Base-by-base conservation (phyloP, 2,797 vertebrate species). In the Meriones psammophilus region DNA sequence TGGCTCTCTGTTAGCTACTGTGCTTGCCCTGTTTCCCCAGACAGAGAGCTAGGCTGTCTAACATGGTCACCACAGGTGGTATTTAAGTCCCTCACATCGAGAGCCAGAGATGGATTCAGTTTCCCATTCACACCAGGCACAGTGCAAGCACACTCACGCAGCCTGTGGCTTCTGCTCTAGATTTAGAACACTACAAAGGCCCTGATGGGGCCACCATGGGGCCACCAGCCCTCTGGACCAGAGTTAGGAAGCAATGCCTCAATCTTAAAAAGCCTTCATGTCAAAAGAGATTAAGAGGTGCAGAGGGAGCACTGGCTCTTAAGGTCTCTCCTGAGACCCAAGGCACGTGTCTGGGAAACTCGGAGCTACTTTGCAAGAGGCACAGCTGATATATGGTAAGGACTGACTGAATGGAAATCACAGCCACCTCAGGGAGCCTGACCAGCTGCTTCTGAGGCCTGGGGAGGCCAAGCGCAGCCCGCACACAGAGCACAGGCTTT, bases 81-180 rank as follows among this genome's bases (percentile, higher is more conserved):
- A 76, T 77, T 71, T 71, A 64, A 33, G 91, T 30, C 56, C 60
- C 60, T 58, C 20, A 64, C 81, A 46, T 64, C 42, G 50, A 79
- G 74, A 74, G 12, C 4, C 3, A n/a, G 36, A 62, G 20, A 42
- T n/a, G 42, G 87, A 76, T 79, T 39, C 30, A 7, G 28, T n/a
- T 71, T 81, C 20, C 58, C 12, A 4, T 39, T 86, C 18, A 3
- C 80, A 68, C 22, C 36, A 42, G 22, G 17, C 28, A 20, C 22
- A 6, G 77, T 56, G 58, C 7, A 3, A 6, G 0, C 18, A 20
- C 42, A 39, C 46, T 39, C 64, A 39, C 0, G 20, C 3, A 26
- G 46, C 0, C 0, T 22, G 8, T 4, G 68, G 10, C 79, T 26
- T 12, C 39, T 13, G 24, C 0, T 1, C 66, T 2, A 71, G 39